phyloP scores from a whole-genome alignment of 2,113 vertebrate genomes.

The Ranitomeya variabilis region DNA sequence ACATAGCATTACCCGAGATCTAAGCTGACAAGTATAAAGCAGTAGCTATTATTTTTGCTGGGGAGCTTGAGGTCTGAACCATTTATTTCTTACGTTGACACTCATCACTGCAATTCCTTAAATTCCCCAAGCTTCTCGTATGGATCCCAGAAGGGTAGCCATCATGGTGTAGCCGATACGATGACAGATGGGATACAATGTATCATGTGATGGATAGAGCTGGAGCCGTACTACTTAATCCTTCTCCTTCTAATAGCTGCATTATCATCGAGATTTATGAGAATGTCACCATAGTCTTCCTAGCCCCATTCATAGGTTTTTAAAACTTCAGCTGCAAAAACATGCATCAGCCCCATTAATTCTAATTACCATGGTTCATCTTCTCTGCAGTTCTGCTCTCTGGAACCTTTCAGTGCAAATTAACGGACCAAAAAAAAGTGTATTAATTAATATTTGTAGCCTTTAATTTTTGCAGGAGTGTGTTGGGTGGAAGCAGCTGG shows the following conservation, averaged over 20 bases:
- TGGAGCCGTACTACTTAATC: constrained; percentile 80
- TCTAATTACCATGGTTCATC: constrained; percentile 89
- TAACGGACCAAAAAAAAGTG: constrained; percentile 89
- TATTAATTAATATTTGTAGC: constrained; percentile 98
- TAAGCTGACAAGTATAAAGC: constrained; percentile 78
- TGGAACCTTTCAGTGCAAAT: constrained; percentile 91
- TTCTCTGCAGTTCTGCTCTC: constrained; percentile 83
- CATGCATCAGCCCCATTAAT: constrained; percentile 88
- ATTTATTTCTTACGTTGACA: constrained; percentile 70
- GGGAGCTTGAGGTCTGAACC: constrained; percentile 72
- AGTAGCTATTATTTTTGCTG: constrained; percentile 69
- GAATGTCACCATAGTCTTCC: constrained; percentile 86
- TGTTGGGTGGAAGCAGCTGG: constrained; percentile 92
- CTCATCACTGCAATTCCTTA: constrained; percentile 72
- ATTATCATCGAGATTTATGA: constrained; percentile 92
- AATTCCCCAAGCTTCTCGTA: constrained; percentile 76
- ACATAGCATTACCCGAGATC: constrained; percentile 60
- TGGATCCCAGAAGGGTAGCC: constrained; percentile 76
- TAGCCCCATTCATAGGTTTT: constrained; percentile 80
- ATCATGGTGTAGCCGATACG: constrained; percentile 69
- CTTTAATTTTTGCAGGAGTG: constrained; percentile 91
- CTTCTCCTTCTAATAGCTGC: constrained; percentile 83
- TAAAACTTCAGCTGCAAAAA: constrained; percentile 84
- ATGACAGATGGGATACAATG: constrained; percentile 79
- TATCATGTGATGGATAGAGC: constrained; percentile 84